phyloP scores from a whole-genome alignment of 2,113 vertebrate genomes.

The Galemys pyrenaicus region DNA sequence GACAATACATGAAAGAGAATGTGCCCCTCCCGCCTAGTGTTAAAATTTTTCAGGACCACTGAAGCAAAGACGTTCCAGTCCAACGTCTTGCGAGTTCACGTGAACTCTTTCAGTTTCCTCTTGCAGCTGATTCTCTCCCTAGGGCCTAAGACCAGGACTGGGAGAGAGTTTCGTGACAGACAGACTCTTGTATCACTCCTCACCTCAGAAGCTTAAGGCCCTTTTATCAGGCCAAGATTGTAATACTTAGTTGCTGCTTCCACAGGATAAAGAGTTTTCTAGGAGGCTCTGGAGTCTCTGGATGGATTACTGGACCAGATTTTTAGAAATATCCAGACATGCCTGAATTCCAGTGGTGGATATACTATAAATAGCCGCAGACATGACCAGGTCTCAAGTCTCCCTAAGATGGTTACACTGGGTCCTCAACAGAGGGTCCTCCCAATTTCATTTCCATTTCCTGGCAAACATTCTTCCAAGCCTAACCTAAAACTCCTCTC shows the following conservation, averaged over 20 bases:
- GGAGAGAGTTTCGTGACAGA: neutral
- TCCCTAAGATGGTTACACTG: too few relatives aligned
- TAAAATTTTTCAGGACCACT: neutral
- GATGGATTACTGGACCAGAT: neutral
- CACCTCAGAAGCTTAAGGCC: neutral
- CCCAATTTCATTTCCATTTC: neutral
- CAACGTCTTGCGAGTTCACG: rapidly evolving
- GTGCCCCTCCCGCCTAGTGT: rapidly evolving
- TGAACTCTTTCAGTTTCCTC: neutral
- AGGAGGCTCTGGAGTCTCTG: neutral
- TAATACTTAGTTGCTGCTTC: neutral
- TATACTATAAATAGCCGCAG: neutral
- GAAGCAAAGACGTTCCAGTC: rapidly evolving
- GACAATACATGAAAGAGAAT: neutral
- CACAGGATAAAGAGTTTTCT: neutral
- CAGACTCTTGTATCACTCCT: neutral
- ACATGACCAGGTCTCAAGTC: neutral
- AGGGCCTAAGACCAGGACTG: neutral
- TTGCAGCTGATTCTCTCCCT: neutral
- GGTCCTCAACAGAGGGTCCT: neutral
- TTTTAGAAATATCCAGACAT: neutral
- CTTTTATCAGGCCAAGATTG: neutral
- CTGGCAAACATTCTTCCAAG: neutral
- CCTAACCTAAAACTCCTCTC: neutral
- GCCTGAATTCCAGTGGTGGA: neutral